Conservation (phyloP, 1,140 invertebrate genomes). For the Zaprionus africanus region DNA sequence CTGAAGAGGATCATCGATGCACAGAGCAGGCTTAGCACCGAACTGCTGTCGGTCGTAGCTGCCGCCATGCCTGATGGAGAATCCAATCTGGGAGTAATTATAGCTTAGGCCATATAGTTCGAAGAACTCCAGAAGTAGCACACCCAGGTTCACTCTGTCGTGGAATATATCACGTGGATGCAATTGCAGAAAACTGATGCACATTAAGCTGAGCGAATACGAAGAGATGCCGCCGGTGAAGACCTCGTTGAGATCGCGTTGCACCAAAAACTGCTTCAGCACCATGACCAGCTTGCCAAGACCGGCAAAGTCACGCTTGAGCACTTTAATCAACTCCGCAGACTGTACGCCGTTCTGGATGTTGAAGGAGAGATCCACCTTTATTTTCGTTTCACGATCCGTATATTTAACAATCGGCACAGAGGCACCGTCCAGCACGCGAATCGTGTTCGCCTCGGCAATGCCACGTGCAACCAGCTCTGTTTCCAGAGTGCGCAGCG, state of each 20-base stretch:
- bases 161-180: slow-evolving; percentile 86
- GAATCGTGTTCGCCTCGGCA: slow-evolving; percentile 93
- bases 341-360: slow-evolving; percentile 97
- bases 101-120: slow-evolving; percentile 98
- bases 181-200: slow-evolving; percentile 96
- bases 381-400: slow-evolving; percentile 95
- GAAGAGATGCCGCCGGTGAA: slow-evolving; percentile 98
- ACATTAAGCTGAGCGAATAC: slow-evolving; percentile 98
- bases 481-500: slow-evolving; percentile 94
- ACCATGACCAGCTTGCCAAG: slow-evolving; percentile 96
- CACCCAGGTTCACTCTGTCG: slow-evolving; percentile 92
- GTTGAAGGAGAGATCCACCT: slow-evolving; percentile 98
- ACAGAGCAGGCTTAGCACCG: slow-evolving; percentile 95
- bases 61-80: slow-evolving; percentile 95
- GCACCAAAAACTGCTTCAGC: slow-evolving; percentile 97
- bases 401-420: slow-evolving; percentile 98
- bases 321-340: slow-evolving; percentile 95
- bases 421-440: slow-evolving; percentile 97
- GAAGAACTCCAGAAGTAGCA: slow-evolving; percentile 98
- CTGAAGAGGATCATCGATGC: slow-evolving; percentile 97
- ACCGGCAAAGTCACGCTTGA: slow-evolving; percentile 91
- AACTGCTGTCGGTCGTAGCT: slow-evolving; percentile 95
- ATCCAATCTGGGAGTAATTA: slow-evolving; percentile 97
- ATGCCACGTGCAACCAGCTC: slow-evolving; percentile 94
- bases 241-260: slow-evolving; percentile 98